phyloP scores from a whole-genome alignment of 2,888 invertebrate species.

The Perithous albicinctus region DNA sequence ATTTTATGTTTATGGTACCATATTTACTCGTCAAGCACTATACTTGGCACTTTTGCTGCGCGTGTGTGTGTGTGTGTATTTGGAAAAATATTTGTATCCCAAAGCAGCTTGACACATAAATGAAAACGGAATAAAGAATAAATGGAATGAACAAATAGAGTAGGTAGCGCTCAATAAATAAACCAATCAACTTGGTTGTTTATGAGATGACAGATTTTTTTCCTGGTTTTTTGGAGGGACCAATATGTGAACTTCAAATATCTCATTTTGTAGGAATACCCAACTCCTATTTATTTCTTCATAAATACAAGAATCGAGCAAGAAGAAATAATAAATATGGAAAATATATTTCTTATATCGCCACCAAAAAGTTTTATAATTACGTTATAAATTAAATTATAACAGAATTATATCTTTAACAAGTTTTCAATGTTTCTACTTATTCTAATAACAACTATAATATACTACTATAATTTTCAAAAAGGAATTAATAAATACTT shows the following conservation, averaged over 20 bases:
- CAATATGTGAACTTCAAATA: not conserved
- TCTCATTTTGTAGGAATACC: not conserved
- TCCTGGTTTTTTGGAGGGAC: too few relatives aligned
- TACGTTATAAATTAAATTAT: too few relatives aligned
- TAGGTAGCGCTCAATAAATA: not conserved
- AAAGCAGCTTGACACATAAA: not conserved
- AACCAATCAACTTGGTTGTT: not conserved
- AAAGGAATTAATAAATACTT: too few relatives aligned
- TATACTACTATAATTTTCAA: too few relatives aligned
- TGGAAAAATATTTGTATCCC: slow-evolving; percentile 29
- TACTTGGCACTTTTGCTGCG: not conserved
- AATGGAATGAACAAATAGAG: not conserved
- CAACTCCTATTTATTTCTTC: not conserved
- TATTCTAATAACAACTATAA: too few relatives aligned
- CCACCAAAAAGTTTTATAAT: too few relatives aligned
- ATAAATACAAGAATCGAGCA: not conserved
- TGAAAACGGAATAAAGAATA: slow-evolving; percentile 8
- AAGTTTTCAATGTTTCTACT: too few relatives aligned
- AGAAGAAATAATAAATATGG: too few relatives aligned
- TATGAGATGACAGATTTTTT: not conserved
- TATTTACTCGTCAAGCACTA: too few relatives aligned
- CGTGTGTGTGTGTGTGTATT: slow-evolving; percentile 62
- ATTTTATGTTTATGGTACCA: too few relatives aligned
- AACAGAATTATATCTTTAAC: too few relatives aligned
- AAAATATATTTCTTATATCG: too few relatives aligned